Evolutionary conservation across 92 coral and sea anemone species (phyloP).

Genomic region (Blastomussa wellsi): DNA sequence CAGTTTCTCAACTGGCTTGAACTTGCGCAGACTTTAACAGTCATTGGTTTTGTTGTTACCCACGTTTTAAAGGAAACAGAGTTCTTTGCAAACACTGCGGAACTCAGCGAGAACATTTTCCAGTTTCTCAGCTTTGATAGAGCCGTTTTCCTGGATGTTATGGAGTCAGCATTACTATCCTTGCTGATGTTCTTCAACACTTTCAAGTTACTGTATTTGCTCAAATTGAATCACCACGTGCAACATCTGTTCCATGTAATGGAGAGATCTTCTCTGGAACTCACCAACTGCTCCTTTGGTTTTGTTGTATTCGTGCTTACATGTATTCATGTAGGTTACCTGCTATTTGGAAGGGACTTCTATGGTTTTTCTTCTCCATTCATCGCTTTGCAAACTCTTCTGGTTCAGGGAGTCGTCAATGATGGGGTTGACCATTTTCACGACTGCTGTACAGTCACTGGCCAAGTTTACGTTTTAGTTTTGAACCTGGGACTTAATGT

Average conservation of each 20-base stretch:
- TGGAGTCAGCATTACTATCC: slow-evolving; percentile 39
- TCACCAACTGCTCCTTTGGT: slow-evolving; percentile 18
- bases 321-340: slow-evolving; percentile 26
- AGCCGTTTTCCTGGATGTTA: slow-evolving; percentile 33
- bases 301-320: slow-evolving; percentile 2
- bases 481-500: slow-evolving; percentile 2
- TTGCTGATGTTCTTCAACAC: slow-evolving; percentile 64
- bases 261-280: slow-evolving; percentile 21
- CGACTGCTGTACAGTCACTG: slow-evolving; percentile 9
- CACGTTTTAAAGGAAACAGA: slow-evolving; percentile 51
- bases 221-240: slow-evolving; percentile 21
- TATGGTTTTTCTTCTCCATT: slow-evolving; percentile 11
- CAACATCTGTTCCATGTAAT: slow-evolving; percentile 14
- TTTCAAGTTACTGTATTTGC: slow-evolving; percentile 46
- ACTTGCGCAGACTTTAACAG: slow-evolving; percentile 40
- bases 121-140: slow-evolving; percentile 50
- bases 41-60: slow-evolving; percentile 42
- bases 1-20: slow-evolving; percentile 52
- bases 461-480: slow-evolving; percentile 7
- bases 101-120: slow-evolving; percentile 27
- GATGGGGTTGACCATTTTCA: not conserved
- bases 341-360: slow-evolving; percentile 1
- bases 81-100: slow-evolving; percentile 27
- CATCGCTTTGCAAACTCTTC: slow-evolving; percentile 8
- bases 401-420: slow-evolving; percentile 7